These are phyloP conservation scores for Apantesis nais DNA, from an alignment of 2,888 invertebrate species.

Conservation along the genomic window DNA sequence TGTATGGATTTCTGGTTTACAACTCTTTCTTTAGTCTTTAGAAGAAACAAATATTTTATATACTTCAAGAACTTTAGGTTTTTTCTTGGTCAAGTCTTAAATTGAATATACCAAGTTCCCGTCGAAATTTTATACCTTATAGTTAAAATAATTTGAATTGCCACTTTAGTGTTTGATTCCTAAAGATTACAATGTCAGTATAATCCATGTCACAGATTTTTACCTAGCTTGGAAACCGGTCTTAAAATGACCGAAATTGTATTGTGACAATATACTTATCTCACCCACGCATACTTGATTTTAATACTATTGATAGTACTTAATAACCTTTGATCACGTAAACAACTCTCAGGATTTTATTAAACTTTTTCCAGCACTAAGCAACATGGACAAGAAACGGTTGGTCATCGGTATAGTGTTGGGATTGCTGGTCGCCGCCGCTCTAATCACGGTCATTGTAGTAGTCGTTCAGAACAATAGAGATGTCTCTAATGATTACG, in stretches of 20 bases:
- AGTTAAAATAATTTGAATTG: no score
- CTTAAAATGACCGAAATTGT: neutral
- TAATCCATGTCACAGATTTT: no score
- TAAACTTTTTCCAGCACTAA: conserved; percentile 17
- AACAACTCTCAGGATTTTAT: neutral
- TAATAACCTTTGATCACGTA: neutral
- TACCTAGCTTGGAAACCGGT: neutral
- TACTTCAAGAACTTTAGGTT: no score
- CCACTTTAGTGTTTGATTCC: no score
- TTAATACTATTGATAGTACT: neutral
- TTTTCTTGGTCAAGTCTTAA: no score
- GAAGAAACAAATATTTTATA: no score
- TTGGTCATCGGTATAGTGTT: neutral
- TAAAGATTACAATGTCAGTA: no score
- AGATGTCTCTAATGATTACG: conserved; percentile 36
- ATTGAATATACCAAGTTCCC: no score
- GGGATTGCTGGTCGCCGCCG: neutral
- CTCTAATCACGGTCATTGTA: conserved; percentile 35
- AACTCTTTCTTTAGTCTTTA: no score
- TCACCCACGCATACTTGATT: neutral
- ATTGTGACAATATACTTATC: no score
- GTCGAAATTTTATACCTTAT: no score
- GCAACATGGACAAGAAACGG: conserved; percentile 25
- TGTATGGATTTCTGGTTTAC: no score
- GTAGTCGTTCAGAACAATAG: conserved; percentile 38